Evolutionary conservation across 1,140 invertebrate species (phyloP).

Genomic region (Heterodera schachtii): DNA sequence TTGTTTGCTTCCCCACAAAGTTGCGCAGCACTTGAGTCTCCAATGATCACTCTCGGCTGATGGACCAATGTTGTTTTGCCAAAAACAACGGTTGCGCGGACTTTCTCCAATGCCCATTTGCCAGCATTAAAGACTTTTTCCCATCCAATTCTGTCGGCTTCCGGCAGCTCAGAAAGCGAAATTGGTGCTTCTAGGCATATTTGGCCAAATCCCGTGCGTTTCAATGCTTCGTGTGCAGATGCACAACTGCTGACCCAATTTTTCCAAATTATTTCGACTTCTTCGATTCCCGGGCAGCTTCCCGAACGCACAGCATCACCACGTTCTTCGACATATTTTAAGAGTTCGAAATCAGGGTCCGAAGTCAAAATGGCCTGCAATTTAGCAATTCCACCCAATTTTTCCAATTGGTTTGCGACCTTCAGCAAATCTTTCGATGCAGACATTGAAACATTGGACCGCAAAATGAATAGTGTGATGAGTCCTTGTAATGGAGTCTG

Average conservation of each 20-base stretch:
- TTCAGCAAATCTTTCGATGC: not conserved
- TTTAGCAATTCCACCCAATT: not conserved
- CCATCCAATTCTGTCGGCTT: too few relatives aligned
- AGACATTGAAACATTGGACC: not conserved
- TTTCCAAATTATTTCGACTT: not conserved
- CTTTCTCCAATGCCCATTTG: too few relatives aligned
- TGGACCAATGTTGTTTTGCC: too few relatives aligned
- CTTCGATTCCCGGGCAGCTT: not conserved
- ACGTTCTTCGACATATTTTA: conserved; percentile 6
- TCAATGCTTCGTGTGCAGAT: not conserved
- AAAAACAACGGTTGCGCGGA: too few relatives aligned
- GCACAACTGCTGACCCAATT: not conserved
- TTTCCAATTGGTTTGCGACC: not conserved
- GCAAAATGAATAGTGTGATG: not conserved
- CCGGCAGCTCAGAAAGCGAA: not conserved
- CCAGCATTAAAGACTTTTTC: too few relatives aligned
- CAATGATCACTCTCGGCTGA: too few relatives aligned
- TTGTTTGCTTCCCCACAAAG: too few relatives aligned
- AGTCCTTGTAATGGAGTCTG: not conserved
- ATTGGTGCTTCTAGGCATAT: not conserved
- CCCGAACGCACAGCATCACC: conserved; percentile 1
- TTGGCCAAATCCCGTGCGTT: not conserved
- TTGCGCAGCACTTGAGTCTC: too few relatives aligned
- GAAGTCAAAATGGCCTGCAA: not conserved
- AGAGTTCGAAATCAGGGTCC: conserved; percentile 6